These are phyloP conservation scores for Ormyrus labotus DNA, from an alignment of 2,888 invertebrate species.

Conservation along the genomic window DNA sequence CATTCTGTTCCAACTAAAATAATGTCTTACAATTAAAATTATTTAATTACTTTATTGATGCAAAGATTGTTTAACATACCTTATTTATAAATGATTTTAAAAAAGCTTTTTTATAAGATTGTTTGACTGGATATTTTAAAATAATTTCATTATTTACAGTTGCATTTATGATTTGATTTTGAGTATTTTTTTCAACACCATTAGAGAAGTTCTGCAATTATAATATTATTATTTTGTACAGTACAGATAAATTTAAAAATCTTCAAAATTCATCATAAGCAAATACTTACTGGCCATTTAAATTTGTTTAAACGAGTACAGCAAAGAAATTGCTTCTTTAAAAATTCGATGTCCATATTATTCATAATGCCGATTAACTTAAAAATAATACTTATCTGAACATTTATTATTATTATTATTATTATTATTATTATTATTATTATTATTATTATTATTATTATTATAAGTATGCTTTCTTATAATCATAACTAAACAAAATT, in stretches of 20 bases:
- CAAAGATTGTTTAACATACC: constrained; percentile 59
- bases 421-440: too few species aligned
- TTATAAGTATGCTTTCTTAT: too few species aligned
- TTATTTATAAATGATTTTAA: constrained; percentile 81
- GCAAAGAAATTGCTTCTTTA: constrained; percentile 67
- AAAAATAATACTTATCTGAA: background rate
- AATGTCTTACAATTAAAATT: constrained; percentile 12
- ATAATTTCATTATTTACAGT: constrained; percentile 79
- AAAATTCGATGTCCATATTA: constrained; percentile 8
- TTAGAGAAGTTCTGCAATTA: constrained; percentile 37
- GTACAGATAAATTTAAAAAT: constrained; percentile 16
- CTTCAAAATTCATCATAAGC: background rate
- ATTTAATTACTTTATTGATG: background rate
- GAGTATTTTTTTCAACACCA: constrained; percentile 66
- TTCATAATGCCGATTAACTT: constrained; percentile 19
- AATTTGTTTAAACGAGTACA: constrained; percentile 66
- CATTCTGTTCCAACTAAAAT: constrained; percentile 76
- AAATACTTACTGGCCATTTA: constrained; percentile 62
- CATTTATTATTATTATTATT: too few species aligned
- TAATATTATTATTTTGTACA: background rate
- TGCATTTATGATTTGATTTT: constrained; percentile 78
- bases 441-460: too few species aligned
- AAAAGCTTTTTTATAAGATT: constrained; percentile 81
- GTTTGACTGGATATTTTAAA: constrained; percentile 80
- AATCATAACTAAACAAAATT: too few species aligned